Evolutionary conservation across 2,888 invertebrate species (phyloP), one percentile per base, ranked within the genome.

Genomic region (Papilio elwesi): DNA sequence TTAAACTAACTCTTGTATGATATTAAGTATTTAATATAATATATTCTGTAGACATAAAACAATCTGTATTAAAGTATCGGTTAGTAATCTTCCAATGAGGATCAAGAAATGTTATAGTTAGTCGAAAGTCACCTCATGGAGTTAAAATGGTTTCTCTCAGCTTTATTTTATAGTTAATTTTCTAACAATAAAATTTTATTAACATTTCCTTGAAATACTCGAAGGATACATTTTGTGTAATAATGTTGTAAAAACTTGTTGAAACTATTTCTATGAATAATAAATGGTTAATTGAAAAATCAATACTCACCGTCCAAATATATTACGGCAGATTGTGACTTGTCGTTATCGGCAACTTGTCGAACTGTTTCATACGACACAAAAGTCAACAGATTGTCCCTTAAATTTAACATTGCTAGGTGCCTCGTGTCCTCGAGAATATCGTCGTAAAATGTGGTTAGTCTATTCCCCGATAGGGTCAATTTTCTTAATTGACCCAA

Each of bases 341-440:
- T 96, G 84, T 97, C 95, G 87, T 96, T 97, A 82, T 96, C 95
- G 80, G 96, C 94, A 83, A 97, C 95, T 53, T 97, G 96, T 80
- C 96, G 95, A 79, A 97, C 94, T 79, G 96, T 96, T 83, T 96
- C 96, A 83, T 96, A 96, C 68, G 96, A 96, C 85, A 98, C 94
- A 68, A 96, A 96, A 85, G 96, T 96, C 82, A 98, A 94, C 75
- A 95, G 92, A 91, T 98, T 98, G 81, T 96, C 95, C 84, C 96
- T 95, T 78, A 98, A 93, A 90, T 97, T 97, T 84, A 98, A 93
- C 81, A 96, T 95, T 78, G 95, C 92, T 68, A 97, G 94, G 72
- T 95, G 95, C 13, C 96, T 95, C 52, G 96, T 95, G 62, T 96
- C 96, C 75, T 95, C 95, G 74, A 98, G 94, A 76, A 97, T 94